Base-by-base conservation (phyloP, 30 jellyfish, hydroid and myxozoan genomes). In the Euphysa ruthae region DNA sequence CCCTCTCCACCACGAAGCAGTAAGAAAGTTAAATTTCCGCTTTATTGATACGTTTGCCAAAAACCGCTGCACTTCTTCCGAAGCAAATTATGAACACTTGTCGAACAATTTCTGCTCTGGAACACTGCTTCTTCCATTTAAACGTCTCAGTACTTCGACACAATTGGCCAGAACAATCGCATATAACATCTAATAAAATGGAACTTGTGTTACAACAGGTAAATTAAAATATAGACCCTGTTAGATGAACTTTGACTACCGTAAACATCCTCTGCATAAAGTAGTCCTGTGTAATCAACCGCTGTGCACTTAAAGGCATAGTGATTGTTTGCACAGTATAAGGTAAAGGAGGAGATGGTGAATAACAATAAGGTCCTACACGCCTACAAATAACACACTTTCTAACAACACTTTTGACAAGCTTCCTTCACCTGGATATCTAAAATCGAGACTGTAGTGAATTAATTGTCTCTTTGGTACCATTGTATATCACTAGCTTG, bases 261-360 rank as follows among this genome's bases (percentile, higher is more conserved):
- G 24, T 32, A 35, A 12, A 69, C 33, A 42, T 73, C 50, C 27
- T 63, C 63, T 8, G 35, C 54, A 22, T 24, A 57, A 29, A 44
- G 5, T 23, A 55, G 84, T 14, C 74, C 89, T 3, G 60, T 60
- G 49, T 57, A 74, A 52, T 74, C 89, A 19, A 74, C 74, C 26
- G 58, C 89, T 8, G 68, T 51, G 78, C 19, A n/a, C 32, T 64
- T 20, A 63, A 74, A 63, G 10, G 81, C 74, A 12, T 26, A 22
- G 16, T 61, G 74, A 6, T 62, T 50, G 21, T 77, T 57, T 13
- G 43, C 83, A 23, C 74, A 58, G 50, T 12, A 12, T 22, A 29
- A 14, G 89, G 89, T 21, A 74, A 54, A 54, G 89, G 89, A 30
- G 89, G 84, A 6, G 75, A 61, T 0, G n/a, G n/a, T 6, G 84